Evolutionary conservation across 2,888 invertebrate species (phyloP).

Genomic region (Drosophila bunnanda): DNA sequence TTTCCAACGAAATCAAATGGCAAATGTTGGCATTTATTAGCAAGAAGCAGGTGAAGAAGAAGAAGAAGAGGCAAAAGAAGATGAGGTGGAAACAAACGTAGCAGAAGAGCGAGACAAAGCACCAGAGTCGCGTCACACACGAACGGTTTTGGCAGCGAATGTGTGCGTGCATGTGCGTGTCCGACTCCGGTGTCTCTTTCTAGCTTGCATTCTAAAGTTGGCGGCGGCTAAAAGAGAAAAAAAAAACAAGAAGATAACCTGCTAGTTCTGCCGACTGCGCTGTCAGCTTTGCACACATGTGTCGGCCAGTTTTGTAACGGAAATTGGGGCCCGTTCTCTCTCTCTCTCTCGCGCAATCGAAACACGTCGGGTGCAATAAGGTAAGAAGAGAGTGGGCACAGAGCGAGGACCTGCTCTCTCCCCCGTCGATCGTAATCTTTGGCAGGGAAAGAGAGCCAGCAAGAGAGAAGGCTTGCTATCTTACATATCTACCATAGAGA

Average conservation of each 20-base stretch:
- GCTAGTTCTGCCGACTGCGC: constrained; percentile 50
- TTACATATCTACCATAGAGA: background rate
- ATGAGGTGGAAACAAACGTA: constrained; percentile 6
- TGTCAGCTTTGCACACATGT: constrained; percentile 35
- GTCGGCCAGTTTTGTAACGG: constrained; percentile 74
- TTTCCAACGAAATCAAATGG: constrained; percentile 54
- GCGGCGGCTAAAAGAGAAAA: constrained; percentile 31
- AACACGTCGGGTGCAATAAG: constrained; percentile 14
- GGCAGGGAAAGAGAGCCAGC: background rate
- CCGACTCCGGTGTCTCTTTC: background rate
- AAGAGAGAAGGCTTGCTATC: background rate
- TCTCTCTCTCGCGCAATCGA: constrained; percentile 59
- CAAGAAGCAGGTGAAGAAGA: background rate
- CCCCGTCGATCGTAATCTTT: constrained; percentile 21
- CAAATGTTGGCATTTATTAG: constrained; percentile 66
- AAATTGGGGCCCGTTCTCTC: constrained; percentile 66
- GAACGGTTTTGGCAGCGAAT: constrained; percentile 51
- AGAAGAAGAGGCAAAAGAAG: constrained; percentile 2
- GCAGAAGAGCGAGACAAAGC: background rate
- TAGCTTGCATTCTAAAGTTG: constrained; percentile 63
- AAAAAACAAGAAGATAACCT: constrained; percentile 44
- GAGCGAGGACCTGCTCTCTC: constrained; percentile 13
- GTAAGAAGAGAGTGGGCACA: background rate
- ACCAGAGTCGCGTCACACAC: constrained; percentile 60
- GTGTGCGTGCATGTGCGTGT: constrained; percentile 24